Conservation (phyloP, 1,140 invertebrate species). For the Drosophila baimaii region DNA sequence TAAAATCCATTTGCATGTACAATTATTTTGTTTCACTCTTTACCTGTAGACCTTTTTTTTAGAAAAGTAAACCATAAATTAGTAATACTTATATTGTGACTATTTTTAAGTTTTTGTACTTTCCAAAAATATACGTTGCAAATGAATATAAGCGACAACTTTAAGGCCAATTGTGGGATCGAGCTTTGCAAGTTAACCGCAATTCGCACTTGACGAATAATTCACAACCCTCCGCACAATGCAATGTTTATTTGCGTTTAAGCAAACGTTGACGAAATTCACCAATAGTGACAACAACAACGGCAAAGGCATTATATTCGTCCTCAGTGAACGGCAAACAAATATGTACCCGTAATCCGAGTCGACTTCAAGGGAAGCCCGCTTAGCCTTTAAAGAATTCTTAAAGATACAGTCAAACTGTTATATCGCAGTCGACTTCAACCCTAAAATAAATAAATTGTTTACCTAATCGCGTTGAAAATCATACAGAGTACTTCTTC, state of each 20-base stretch:
- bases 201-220: slow-evolving; percentile 56
- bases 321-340: slow-evolving; percentile 23
- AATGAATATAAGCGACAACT: slow-evolving; percentile 1
- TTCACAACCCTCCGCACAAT: slow-evolving; percentile 6
- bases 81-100: too few species aligned
- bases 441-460: slow-evolving; percentile 11
- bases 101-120: neutral
- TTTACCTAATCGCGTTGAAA: neutral
- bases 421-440: slow-evolving; percentile 1
- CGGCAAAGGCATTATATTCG: slow-evolving; percentile 21
- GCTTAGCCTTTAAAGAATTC: slow-evolving; percentile 6
- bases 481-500: neutral
- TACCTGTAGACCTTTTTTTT: too few species aligned
- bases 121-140: neutral
- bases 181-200: slow-evolving; percentile 31
- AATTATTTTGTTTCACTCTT: too few species aligned
- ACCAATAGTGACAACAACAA: slow-evolving; percentile 30
- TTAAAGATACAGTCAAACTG: slow-evolving; percentile 10
- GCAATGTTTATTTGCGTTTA: slow-evolving; percentile 50
- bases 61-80: neutral
- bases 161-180: slow-evolving; percentile 33
- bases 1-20: too few species aligned
- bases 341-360: slow-evolving; percentile 50
- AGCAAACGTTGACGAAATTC: slow-evolving; percentile 53
- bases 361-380: slow-evolving; percentile 48